A percentile compares a stretch with the other conserved stretches of the same genome.
These are phyloP conservation scores for Galerucella pusilla DNA, from an alignment of 2,888 invertebrate genomes.

Conservation along the genomic window DNA sequence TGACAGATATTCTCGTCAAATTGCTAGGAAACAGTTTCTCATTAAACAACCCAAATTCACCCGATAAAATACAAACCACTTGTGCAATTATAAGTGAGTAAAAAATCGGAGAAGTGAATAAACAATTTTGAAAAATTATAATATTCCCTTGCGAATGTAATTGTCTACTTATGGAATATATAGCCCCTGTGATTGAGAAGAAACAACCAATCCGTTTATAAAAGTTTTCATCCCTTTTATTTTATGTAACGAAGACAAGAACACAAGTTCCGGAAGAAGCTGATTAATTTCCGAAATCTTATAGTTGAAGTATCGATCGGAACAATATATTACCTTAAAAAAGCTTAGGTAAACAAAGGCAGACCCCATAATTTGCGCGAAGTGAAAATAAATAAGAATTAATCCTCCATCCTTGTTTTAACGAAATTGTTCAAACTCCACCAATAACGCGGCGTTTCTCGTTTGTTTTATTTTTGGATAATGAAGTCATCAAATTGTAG, in stretches of 20 bases:
- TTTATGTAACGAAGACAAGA: background rate
- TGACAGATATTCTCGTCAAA: no score
- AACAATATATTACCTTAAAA: constrained; percentile 16
- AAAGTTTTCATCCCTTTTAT: background rate
- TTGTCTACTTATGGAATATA: no score
- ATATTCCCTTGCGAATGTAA: no score
- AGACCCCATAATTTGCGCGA: constrained; percentile 35
- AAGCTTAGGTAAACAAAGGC: constrained; percentile 30
- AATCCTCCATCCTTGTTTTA: constrained; percentile 25
- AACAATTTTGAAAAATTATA: no score
- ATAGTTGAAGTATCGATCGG: constrained; percentile 16
- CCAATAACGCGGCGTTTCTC: constrained; percentile 29
- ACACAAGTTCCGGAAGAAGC: constrained; percentile 3
- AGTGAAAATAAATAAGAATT: constrained; percentile 31
- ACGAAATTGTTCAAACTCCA: constrained; percentile 35
- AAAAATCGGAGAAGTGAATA: no score
- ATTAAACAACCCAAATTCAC: no score
- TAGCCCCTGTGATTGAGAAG: no score
- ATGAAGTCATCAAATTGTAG: constrained; percentile 51
- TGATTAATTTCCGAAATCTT: constrained; percentile 15
- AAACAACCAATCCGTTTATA: background rate
- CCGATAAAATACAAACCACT: no score
- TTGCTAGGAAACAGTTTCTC: no score
- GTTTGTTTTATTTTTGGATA: constrained; percentile 39
- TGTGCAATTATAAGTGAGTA: no score